Conservation (phyloP, 2,888 invertebrate genomes). For the Syrphus vitripennis region DNA sequence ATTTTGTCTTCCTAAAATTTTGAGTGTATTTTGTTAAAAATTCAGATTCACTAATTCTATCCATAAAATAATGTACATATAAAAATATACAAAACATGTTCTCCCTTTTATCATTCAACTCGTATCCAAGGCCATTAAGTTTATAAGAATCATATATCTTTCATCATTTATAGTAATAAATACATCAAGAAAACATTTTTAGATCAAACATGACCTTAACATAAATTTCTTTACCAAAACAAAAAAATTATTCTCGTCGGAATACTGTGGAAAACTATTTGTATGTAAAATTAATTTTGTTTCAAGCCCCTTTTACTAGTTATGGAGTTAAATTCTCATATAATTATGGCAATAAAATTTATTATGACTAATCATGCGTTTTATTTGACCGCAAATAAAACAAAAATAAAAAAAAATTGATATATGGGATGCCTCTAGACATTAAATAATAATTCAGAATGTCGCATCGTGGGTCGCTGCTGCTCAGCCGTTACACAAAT, state of each 20-base stretch:
- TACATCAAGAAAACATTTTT: neutral
- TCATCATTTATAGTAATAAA: conserved; percentile 1
- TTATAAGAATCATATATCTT: neutral
- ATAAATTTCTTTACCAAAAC: neutral
- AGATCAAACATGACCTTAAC: neutral
- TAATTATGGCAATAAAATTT: conserved; percentile 48
- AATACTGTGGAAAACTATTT: neutral
- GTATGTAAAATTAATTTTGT: neutral
- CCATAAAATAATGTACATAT: no score
- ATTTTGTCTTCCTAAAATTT: no score
- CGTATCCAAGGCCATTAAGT: neutral
- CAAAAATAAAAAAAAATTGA: conserved; percentile 1
- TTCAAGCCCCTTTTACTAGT: neutral
- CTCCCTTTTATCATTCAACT: neutral
- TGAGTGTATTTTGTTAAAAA: no score
- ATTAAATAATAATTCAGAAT: conserved; percentile 7
- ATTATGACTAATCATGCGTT: conserved; percentile 67
- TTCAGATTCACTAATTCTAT: no score
- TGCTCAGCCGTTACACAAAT: conserved; percentile 7
- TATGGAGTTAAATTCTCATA: conserved; percentile 22
- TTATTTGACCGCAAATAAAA: conserved; percentile 55
- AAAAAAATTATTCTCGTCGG: neutral
- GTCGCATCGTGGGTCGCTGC: conserved; percentile 24
- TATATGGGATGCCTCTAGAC: conserved; percentile 17
- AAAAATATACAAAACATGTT: neutral